Evolutionary conservation across 1,140 invertebrate genomes (phyloP).

Genomic region (Eriocheir sinensis): DNA sequence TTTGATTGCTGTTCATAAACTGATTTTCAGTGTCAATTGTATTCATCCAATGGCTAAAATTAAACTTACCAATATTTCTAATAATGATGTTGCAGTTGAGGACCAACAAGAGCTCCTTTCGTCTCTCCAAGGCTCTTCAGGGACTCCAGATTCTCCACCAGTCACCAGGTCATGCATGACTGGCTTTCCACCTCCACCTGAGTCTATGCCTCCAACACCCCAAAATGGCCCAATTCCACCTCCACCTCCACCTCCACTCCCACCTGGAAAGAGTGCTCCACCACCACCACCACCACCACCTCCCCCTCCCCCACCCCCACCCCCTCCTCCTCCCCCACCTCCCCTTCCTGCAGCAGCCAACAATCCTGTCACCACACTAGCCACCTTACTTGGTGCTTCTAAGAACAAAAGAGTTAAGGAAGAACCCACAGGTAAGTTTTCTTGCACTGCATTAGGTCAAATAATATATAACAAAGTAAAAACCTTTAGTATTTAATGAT

Average conservation of each 20-base stretch:
- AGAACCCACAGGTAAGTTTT: conserved; percentile 55
- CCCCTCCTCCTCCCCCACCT: conserved; percentile 69
- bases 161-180: not conserved
- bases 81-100: conserved; percentile 50
- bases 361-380: conserved; percentile 68
- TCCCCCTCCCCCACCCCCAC: not conserved
- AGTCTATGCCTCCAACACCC: conserved; percentile 20
- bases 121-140: not conserved
- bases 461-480: too few species aligned
- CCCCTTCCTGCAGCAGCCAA: conserved; percentile 58
- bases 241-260: conserved; percentile 52
- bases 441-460: not conserved
- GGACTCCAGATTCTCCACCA: not conserved
- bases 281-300: conserved; percentile 29
- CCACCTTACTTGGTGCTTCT: conserved; percentile 67
- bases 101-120: conserved; percentile 44
- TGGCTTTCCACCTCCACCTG: conserved; percentile 23
- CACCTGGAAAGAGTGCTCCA: not conserved
- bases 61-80: not conserved
- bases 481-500: too few species aligned
- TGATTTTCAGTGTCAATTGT: not conserved
- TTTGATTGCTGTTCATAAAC: too few species aligned
- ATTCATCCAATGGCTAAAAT: not conserved
- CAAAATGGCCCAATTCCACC: conserved; percentile 27
- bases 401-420: conserved; percentile 70